These are phyloP conservation scores for Brotula barbata DNA, from an alignment of 2,797 vertebrate genomes.

Conservation along the genomic window DNA sequence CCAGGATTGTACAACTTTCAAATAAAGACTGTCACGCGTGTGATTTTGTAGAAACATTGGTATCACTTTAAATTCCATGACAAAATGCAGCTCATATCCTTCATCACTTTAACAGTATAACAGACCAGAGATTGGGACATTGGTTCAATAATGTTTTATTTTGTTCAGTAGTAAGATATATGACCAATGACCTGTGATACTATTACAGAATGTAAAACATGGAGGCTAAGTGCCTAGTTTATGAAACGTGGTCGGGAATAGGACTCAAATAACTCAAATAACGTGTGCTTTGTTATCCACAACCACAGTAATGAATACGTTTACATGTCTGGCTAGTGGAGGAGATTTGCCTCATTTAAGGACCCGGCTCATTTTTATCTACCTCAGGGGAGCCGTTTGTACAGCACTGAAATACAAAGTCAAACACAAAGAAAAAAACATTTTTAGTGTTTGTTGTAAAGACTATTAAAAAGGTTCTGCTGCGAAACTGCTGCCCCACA, in stretches of 20 bases:
- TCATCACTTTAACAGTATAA: too few species aligned
- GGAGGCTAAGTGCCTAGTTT: conserved; percentile 34
- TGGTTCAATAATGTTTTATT: conserved; percentile 63
- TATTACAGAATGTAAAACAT: conserved; percentile 54
- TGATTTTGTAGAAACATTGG: too few species aligned
- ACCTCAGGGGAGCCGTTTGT: conserved; percentile 5
- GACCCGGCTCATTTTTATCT: conserved; percentile 4
- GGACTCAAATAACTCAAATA: conserved; percentile 27
- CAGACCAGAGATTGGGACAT: background rate
- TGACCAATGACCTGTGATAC: conserved; percentile 36
- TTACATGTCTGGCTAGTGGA: too few species aligned
- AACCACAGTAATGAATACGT: background rate
- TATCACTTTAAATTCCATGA: too few species aligned
- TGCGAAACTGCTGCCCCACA: conserved; percentile 30
- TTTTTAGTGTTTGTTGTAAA: conserved; percentile 22
- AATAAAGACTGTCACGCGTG: too few species aligned
- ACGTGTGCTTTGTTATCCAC: background rate
- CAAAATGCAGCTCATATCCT: too few species aligned
- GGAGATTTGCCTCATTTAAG: background rate
- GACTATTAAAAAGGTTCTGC: background rate
- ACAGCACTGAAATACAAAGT: background rate
- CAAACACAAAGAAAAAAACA: too few species aligned
- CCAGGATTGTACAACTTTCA: too few species aligned
- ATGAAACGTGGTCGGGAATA: conserved; percentile 27
- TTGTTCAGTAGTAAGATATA: conserved; percentile 61